These are phyloP conservation scores for Mya arenaria DNA, from an alignment of 1,140 invertebrate species.

Conservation along the genomic window DNA sequence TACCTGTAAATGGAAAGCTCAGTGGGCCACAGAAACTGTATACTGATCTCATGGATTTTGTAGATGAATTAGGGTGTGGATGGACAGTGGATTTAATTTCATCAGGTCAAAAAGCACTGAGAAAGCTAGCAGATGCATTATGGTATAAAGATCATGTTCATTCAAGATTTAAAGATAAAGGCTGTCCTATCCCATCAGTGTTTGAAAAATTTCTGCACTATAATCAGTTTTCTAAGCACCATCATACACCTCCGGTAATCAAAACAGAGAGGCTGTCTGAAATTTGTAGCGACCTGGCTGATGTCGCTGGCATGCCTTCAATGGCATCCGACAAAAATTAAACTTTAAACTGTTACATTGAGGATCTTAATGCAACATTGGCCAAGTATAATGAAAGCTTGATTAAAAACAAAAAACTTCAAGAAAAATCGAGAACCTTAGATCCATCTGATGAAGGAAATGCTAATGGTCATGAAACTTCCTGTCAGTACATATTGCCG, in stretches of 20 bases:
- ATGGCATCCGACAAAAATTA: neutral
- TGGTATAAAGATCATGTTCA: conserved; percentile 6
- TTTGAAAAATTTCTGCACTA: neutral
- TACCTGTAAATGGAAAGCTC: neutral
- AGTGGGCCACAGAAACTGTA: neutral
- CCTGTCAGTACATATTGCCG: neutral
- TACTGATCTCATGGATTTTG: neutral
- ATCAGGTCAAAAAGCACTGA: neutral
- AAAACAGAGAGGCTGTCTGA: neutral
- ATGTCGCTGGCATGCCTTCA: neutral
- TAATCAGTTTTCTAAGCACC: neutral
- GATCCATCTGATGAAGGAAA: neutral
- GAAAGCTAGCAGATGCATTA: conserved; percentile 2
- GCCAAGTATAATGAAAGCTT: neutral
- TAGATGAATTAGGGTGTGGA: neutral
- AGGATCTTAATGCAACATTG: neutral
- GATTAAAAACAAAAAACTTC: neutral
- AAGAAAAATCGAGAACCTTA: neutral
- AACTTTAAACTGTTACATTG: neutral
- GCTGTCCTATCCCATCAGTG: neutral
- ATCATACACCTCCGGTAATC: neutral
- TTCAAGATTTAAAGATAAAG: neutral
- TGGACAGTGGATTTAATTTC: neutral
- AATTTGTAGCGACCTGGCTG: neutral
- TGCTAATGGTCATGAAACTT: neutral